Conservation (phyloP, 2,888 invertebrate species). For the Drosophila leonis region DNA sequence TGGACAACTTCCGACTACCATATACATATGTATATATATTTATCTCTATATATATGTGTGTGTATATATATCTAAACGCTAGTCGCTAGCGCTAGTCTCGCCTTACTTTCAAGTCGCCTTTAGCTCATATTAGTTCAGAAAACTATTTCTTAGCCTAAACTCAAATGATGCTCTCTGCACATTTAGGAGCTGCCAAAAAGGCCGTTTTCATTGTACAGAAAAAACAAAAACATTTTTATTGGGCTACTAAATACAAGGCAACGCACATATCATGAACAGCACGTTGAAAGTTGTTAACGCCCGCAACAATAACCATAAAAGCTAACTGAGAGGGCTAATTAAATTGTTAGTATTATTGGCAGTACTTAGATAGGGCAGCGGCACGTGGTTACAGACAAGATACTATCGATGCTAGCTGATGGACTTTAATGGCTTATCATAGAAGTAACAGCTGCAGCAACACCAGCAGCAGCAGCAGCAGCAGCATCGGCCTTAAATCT, state of each 20-base stretch:
- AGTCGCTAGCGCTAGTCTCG: too few relatives aligned
- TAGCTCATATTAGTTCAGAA: too few relatives aligned
- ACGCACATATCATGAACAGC: background rate
- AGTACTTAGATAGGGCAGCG: conserved; percentile 27
- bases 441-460: background rate
- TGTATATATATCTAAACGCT: too few relatives aligned
- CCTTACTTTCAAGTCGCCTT: background rate
- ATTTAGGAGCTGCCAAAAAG: background rate
- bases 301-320: conserved; percentile 15
- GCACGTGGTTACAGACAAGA: conserved; percentile 56
- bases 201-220: background rate
- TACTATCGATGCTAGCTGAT: conserved; percentile 31
- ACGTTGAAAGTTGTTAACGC: conserved; percentile 4
- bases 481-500: conserved; percentile 28
- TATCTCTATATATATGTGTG: too few relatives aligned
- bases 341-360: conserved; percentile 51
- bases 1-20: too few relatives aligned
- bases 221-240: conserved; percentile 1
- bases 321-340: conserved; percentile 50
- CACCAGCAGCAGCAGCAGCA: background rate
- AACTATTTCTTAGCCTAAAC: background rate
- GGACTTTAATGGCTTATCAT: conserved; percentile 54
- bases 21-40: too few relatives aligned
- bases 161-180: background rate
- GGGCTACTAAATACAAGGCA: background rate